Percentiles rank a stretch among this genome's conserved stretches.
These are phyloP conservation scores for Plectrocnemia conspersa DNA, from an alignment of 1,140 invertebrate genomes.

Conservation along the genomic window DNA sequence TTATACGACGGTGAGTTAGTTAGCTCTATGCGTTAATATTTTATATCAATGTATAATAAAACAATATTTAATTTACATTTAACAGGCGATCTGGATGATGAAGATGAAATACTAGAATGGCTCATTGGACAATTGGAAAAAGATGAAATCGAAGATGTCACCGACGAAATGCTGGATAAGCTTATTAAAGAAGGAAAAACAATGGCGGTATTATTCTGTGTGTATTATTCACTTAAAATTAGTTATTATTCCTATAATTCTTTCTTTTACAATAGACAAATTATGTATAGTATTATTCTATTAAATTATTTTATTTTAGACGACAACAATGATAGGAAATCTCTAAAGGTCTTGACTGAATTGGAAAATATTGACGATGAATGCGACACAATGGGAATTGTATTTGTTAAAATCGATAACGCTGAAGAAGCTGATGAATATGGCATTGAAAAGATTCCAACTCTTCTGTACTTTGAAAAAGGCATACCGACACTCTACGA, in stretches of 20 bases:
- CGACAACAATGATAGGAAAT: constrained; percentile 86
- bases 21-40: background rate
- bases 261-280: too few species aligned
- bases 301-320: constrained; percentile 54
- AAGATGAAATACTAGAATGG: constrained; percentile 88
- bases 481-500: constrained; percentile 83
- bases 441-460: constrained; percentile 82
- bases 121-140: constrained; percentile 78
- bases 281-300: constrained; percentile 23
- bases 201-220: constrained; percentile 89
- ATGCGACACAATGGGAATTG: constrained; percentile 80
- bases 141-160: constrained; percentile 93
- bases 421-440: constrained; percentile 84
- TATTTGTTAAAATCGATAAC: constrained; percentile 92
- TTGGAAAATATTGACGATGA: constrained; percentile 94
- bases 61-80: background rate
- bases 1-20: constrained; percentile 72
- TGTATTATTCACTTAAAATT: constrained; percentile 43
- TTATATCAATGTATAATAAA: background rate
- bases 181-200: constrained; percentile 84
- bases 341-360: constrained; percentile 79
- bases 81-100: constrained; percentile 80
- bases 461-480: constrained; percentile 86
- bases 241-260: too few species aligned
- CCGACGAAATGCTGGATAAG: constrained; percentile 88